These are phyloP conservation scores for Lonchura striata DNA, from an alignment of 2,113 vertebrate species.

Conservation along the genomic window DNA sequence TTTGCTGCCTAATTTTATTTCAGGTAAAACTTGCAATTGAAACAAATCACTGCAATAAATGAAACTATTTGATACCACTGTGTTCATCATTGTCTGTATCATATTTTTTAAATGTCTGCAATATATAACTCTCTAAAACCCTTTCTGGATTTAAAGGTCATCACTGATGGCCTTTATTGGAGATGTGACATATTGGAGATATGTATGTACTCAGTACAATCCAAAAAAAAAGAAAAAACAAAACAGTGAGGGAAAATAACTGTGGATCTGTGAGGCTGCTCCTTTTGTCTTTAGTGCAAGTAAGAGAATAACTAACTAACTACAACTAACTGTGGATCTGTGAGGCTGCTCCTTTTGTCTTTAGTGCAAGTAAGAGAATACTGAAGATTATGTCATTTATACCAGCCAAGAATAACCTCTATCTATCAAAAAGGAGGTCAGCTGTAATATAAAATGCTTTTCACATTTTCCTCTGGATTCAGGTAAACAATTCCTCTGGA, in stretches of 20 bases:
- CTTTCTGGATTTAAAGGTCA: background rate
- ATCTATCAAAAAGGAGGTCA: background rate
- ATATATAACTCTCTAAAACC: background rate
- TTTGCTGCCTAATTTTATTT: background rate
- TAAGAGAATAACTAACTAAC: background rate
- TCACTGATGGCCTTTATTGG: background rate
- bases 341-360: background rate
- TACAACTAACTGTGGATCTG: too few relatives aligned
- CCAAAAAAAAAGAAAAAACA: background rate
- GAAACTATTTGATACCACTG: background rate
- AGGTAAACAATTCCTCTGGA: background rate
- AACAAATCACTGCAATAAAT: background rate
- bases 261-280: background rate
- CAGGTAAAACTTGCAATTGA: background rate
- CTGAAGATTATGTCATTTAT: background rate
- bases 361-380: background rate
- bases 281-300: background rate
- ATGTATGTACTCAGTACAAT: background rate
- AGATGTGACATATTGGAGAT: background rate
- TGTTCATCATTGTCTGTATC: background rate
- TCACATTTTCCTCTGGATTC: background rate
- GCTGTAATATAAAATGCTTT: background rate
- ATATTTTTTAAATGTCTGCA: background rate
- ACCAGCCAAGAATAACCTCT: background rate
- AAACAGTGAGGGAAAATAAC: background rate